Evolutionary conservation across 2,113 vertebrate species (phyloP), one percentile per base, ranked within the genome.

Genomic region (Craseonycteris thonglongyai): DNA sequence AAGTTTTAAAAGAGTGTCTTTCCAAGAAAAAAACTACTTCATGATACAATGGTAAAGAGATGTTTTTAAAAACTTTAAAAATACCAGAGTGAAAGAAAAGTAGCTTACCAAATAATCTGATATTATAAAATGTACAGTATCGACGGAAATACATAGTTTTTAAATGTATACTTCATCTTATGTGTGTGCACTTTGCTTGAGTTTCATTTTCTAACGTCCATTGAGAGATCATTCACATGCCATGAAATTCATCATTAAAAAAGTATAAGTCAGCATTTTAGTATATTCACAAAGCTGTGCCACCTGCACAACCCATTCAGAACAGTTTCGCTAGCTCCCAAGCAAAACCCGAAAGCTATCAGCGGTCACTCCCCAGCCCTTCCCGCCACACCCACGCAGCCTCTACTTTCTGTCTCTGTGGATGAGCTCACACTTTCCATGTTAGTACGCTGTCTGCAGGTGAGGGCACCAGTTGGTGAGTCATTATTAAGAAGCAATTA

Each of bases 11-110:
- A 74, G 30, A 69, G 0, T 19, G 80, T 90, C 65, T 51, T 83
- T 80, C 45, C 40, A 33, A 61, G 28, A 90, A 82, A 66, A 97
- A 92, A 94, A 87, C 83, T 93, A 96, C 82, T 94, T 38, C 30
- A 84, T 66, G 10, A 83, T 51, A 92, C 38, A 83, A 92, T 0
- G 88, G 33, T 79, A 79, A 59, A 89, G 71, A 28, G 33, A 33
- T 61, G 12, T 79, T 95, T 85, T 45, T 96, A 88, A 7, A 74
- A 8, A 42, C 21, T 78, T 89, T 51, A 80, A 80, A 40, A 90
- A 51, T 51, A 72, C 12, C 54, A 75, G 45, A 94, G 86, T 85
- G 56, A 92, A 95, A 95, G 71, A 51, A 93, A 28, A 79, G 30
- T n/a, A 90, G 4, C 74, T 71, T 69, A 79, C 15, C 10, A 91